These are phyloP conservation scores for Ditula angustiorana DNA, from an alignment of 2,888 invertebrate genomes.

Conservation along the genomic window DNA sequence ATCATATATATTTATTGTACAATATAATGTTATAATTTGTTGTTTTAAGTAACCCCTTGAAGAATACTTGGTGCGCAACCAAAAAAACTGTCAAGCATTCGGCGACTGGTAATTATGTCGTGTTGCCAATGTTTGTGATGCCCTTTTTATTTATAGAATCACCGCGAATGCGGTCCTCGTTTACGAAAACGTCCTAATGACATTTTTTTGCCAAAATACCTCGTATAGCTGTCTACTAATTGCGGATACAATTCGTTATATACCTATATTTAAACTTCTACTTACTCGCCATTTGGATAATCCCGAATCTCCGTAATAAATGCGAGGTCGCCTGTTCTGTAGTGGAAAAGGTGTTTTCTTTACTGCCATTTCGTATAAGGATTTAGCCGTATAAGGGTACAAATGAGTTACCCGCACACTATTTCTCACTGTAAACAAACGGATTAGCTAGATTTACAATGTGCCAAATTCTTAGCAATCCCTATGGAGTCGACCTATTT, in stretches of 20 bases:
- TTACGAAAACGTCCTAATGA: conserved; percentile 17
- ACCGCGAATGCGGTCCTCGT: neutral
- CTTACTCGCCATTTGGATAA: neutral
- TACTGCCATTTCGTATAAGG: neutral
- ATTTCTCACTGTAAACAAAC: conserved; percentile 28
- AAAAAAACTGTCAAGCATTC: neutral
- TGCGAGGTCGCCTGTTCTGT: too few species aligned
- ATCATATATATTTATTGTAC: too few species aligned
- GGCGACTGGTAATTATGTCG: conserved; percentile 13
- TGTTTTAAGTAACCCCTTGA: too few species aligned
- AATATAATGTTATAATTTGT: too few species aligned
- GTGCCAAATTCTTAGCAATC: conserved; percentile 55
- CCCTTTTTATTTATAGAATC: conserved; percentile 9
- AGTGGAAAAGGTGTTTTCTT: neutral
- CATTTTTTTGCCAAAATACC: neutral
- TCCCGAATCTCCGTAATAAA: neutral
- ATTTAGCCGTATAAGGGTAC: conserved; percentile 13
- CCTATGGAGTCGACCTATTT: conserved; percentile 58
- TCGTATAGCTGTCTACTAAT: neutral
- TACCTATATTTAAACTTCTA: too few species aligned
- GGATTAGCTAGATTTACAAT: conserved; percentile 46
- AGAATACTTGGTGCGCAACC: neutral
- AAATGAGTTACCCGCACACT: conserved; percentile 18
- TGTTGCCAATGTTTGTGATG: conserved; percentile 14
- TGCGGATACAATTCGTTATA: neutral